Base-by-base conservation (phyloP, 2,797 vertebrate genomes). In the Nyctibius grandis region DNA sequence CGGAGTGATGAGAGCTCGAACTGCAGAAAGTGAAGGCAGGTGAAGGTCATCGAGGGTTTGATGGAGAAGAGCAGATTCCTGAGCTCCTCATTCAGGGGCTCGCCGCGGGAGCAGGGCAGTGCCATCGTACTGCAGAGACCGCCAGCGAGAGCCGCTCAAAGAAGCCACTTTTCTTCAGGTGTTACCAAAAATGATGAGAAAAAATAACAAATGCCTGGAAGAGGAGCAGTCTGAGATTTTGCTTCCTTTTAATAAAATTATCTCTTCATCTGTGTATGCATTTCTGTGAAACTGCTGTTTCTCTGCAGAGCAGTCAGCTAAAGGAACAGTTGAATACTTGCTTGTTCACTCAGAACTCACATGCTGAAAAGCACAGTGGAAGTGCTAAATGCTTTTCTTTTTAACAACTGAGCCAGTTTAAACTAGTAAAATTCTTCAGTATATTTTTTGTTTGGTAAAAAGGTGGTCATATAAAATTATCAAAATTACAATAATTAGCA, bases 381-480 rank as follows among this genome's bases (percentile, higher is more conserved):
- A 88, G 34, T 44, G 28, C 33, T 60, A 70, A 48, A 60, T 31
- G 6, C 8, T 88, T 89, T 91, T 56, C 34, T 63, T 88, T 85
- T 60, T 57, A 80, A 76, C 51, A 80, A 15, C 60, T 29, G 26
- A 82, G 28, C 51, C 15, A 33, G n/a, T 70, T 88, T 63, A 95
- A 94, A 70, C 33, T 29, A 75, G 45, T 88, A 91, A 92, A 82
- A 75, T 8, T 51, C 47, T 67, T 92, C n/a, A 61, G 13, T 47
- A 36, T 60, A 38, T 29, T 79, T 93, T 80, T 81, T 29, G 21
- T 82, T 87, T 53, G 3, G 28, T 86, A 67, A 83, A 81, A 65
- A 89, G 2, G 12, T 69, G 33, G 28, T 67, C 59, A 70, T n/a
- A 78, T 85, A 91, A 96, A 96, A 95, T 95, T 76, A 93, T 88